A percentile compares a stretch with the other conserved stretches of the same genome.
These are phyloP conservation scores for Theodoxus fluviatilis DNA, from an alignment of 2,888 invertebrate genomes.

Conservation along the genomic window DNA sequence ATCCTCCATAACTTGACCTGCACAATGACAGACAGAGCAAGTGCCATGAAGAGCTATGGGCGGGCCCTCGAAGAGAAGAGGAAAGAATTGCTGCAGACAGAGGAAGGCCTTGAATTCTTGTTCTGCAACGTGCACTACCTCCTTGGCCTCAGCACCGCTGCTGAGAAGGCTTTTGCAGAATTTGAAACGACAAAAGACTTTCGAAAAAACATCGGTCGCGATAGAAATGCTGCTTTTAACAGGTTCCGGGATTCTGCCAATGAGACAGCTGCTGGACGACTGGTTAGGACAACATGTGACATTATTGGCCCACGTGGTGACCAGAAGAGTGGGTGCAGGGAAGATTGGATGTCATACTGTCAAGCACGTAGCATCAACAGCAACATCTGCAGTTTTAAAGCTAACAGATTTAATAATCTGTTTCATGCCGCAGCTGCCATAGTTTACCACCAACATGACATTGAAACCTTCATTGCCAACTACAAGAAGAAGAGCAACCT, in stretches of 20 bases:
- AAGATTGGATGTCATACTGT: constrained; percentile 17
- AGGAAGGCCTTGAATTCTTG: background rate
- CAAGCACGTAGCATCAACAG: background rate
- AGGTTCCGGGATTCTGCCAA: background rate
- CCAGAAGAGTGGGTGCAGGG: constrained; percentile 19
- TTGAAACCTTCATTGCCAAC: background rate
- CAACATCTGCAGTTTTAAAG: background rate
- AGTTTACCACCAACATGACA: background rate
- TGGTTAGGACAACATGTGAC: background rate
- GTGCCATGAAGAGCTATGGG: background rate
- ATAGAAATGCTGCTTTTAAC: background rate
- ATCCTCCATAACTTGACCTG: background rate
- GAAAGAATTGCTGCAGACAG: background rate
- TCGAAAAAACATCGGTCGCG: background rate
- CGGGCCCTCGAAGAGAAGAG: background rate
- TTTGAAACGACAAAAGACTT: background rate
- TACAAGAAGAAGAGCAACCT: background rate
- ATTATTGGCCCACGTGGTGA: constrained; percentile 10
- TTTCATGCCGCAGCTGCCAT: constrained; percentile 10
- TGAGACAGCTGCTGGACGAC: background rate
- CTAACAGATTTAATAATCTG: constrained; percentile 20
- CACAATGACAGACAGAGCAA: constrained; percentile 5
- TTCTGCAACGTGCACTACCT: constrained; percentile 8
- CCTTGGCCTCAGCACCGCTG: background rate
- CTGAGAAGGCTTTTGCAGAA: constrained; percentile 6